Conservation (phyloP, 2,797 vertebrate species). For the Taenioides sp. region DNA sequence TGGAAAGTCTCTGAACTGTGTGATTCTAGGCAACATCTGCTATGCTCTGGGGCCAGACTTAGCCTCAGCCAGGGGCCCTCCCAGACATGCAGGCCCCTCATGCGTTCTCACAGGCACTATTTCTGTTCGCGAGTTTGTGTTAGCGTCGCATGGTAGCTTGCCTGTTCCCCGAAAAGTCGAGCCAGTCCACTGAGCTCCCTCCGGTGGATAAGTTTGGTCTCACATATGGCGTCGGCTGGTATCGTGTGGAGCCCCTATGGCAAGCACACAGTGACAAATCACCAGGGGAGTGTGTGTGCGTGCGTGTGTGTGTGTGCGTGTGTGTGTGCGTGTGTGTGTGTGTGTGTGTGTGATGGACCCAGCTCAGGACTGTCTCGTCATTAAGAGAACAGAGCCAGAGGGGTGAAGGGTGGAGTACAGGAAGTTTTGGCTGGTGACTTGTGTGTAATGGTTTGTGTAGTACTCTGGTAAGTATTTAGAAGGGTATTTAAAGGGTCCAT, state of each 20-base stretch:
- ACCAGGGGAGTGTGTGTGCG: constrained; percentile 14
- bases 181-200: constrained; percentile 17
- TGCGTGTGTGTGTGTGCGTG: not conserved
- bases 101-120: constrained; percentile 3
- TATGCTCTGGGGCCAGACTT: constrained; percentile 41
- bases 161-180: constrained; percentile 28
- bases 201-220: constrained; percentile 28
- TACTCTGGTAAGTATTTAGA: too few relatives aligned
- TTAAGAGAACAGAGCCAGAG: not conserved
- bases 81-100: constrained; percentile 5
- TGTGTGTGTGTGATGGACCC: not conserved
- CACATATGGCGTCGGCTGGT: constrained; percentile 27
- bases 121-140: too few relatives aligned
- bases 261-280: constrained; percentile 38
- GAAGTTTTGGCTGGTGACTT: too few relatives aligned
- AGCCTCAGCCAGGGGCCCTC: constrained; percentile 43
- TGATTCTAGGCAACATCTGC: constrained; percentile 53
- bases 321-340: not conserved
- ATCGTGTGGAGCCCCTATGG: constrained; percentile 19
- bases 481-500: too few relatives aligned
- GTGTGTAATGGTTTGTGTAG: too few relatives aligned
- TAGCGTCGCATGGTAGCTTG: constrained; percentile 13
- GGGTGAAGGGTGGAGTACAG: not conserved
- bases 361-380: not conserved
- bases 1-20: constrained; percentile 13